Base-by-base conservation (phyloP, 2,888 invertebrate species). In the Tribolium freemani region DNA sequence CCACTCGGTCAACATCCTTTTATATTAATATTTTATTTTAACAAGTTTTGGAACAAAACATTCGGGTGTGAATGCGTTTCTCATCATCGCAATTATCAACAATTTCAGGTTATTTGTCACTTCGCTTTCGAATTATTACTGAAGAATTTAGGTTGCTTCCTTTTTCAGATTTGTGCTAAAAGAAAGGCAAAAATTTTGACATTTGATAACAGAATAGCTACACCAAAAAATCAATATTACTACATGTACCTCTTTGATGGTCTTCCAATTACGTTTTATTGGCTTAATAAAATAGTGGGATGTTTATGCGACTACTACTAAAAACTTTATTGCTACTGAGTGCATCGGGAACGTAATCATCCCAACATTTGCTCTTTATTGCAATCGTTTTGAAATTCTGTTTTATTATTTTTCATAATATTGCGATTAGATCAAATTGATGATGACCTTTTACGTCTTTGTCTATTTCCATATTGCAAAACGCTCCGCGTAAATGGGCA, bases 181-280 rank as follows among this genome's bases (percentile, higher is more conserved):
- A n/a, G 38, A 38, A 38, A 38, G 26, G 21, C 53, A 53, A 10
- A 21, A 53, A 53, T 26, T 26, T 26, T 11, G 10, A 3, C 9
- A 38, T 48, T 11, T 48, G 16, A 11, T 48, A 46, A 6, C 38
- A 38, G 3, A 51, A 51, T 26, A 9, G 9, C n/a, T 53, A 53
- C 53, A 38, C 8, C 48, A 48, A 53, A 53, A 53, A 53, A 16
- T 11, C 50, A 50, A 6, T 16, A 13, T 48, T 48, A 48, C 13
- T 16, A 48, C 38, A 38, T n/a, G 9, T 38, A 38, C 38, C 38
- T 38, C 38, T 48, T 48, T 48, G 48, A 48, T 48, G 13, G 16
- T 58, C 60, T 60, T 48, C 60, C 48, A 60, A 60, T 60, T 48
- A 60, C 60, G 46, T 20, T 60, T 60, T 60, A 60, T 60, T n/a